These are phyloP conservation scores for Ardeotis arabs DNA, from an alignment of 2,113 vertebrate species.

Conservation along the genomic window DNA sequence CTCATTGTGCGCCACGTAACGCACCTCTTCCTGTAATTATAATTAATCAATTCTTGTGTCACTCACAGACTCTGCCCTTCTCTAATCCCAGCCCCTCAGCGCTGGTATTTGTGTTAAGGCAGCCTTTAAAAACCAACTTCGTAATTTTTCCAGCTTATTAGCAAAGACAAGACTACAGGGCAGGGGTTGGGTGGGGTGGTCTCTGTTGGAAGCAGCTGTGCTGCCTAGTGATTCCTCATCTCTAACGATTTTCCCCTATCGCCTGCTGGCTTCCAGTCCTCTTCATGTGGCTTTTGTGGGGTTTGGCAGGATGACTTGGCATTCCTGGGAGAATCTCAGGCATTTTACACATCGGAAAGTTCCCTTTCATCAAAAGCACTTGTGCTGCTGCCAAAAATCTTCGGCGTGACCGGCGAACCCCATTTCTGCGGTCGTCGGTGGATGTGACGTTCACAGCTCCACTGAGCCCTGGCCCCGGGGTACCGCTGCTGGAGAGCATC, in stretches of 20 bases:
- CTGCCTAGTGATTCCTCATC: neutral
- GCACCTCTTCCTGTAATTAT: slow-evolving; percentile 19
- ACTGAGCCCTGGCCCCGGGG: neutral
- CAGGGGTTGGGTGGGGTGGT: neutral
- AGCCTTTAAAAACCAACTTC: neutral
- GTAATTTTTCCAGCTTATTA: neutral
- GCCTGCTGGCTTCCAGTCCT: neutral
- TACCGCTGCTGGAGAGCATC: neutral
- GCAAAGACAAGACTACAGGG: neutral
- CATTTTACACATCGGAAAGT: neutral
- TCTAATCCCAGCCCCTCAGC: neutral
- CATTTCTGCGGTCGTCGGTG: accelerated
- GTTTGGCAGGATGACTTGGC: neutral
- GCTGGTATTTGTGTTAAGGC: neutral
- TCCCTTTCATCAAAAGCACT: neutral
- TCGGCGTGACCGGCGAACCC: accelerated
- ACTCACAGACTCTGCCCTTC: neutral
- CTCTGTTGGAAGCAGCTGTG: neutral
- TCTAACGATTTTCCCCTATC: neutral
- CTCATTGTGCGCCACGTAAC: neutral
- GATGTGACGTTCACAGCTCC: neutral
- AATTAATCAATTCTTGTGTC: neutral
- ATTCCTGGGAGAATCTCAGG: neutral
- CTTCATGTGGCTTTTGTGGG: neutral
- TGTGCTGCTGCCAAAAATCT: neutral